These are phyloP conservation scores for Troglohyphantes excavatus DNA, from an alignment of 2,888 invertebrate genomes.

Conservation along the genomic window DNA sequence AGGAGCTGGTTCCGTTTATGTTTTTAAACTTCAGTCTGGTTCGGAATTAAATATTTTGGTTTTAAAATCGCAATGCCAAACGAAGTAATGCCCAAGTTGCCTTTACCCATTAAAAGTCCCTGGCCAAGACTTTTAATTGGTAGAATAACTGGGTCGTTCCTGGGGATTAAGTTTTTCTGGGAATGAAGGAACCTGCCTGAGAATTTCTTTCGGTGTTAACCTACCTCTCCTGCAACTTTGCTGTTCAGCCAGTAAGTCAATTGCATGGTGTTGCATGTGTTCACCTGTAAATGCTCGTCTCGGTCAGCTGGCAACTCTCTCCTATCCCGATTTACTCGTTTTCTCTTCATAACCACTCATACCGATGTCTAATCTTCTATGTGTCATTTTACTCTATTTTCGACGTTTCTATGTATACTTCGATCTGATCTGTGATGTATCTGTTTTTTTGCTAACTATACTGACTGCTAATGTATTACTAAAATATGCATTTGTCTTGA, in stretches of 20 bases:
- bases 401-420: slow-evolving; percentile 40
- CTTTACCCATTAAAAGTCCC: slow-evolving; percentile 69
- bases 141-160: slow-evolving; percentile 4
- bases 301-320: slow-evolving; percentile 77
- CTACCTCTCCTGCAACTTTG: slow-evolving; percentile 52
- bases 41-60: too few relatives aligned
- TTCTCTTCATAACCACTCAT: slow-evolving; percentile 63
- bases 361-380: slow-evolving; percentile 69
- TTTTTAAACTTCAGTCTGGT: not conserved
- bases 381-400: slow-evolving; percentile 64
- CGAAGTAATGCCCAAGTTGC: not conserved
- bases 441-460: slow-evolving; percentile 40
- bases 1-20: not conserved
- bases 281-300: slow-evolving; percentile 53
- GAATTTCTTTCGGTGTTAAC: slow-evolving; percentile 46
- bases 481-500: slow-evolving; percentile 14
- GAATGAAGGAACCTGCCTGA: slow-evolving; percentile 8
- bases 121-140: slow-evolving; percentile 77
- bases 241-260: slow-evolving; percentile 68
- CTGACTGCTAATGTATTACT: not conserved
- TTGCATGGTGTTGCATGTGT: slow-evolving; percentile 64
- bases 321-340: slow-evolving; percentile 71
- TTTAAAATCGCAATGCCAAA: too few relatives aligned
- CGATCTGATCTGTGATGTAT: slow-evolving; percentile 7
- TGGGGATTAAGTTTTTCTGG: too few relatives aligned